Percentiles rank a stretch among this genome's conserved stretches.
These are phyloP conservation scores for Idaea dimidiata DNA, from an alignment of 2,888 invertebrate species.

Conservation along the genomic window DNA sequence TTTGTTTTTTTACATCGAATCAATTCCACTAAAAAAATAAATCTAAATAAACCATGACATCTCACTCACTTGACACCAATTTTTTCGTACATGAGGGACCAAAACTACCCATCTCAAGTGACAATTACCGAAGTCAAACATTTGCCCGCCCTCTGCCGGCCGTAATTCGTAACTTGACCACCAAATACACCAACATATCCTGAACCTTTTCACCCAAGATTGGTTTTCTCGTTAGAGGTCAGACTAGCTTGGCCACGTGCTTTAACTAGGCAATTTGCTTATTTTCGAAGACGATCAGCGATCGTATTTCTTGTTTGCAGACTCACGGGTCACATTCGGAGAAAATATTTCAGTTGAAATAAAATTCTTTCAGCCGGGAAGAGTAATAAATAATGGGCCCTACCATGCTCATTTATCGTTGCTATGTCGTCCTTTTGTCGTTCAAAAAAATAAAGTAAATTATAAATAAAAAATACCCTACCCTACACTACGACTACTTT, in stretches of 20 bases:
- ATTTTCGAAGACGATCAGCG: constrained; percentile 56
- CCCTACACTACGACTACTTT: no score
- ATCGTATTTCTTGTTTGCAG: constrained; percentile 74
- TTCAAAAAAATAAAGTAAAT: no score
- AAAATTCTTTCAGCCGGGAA: background rate
- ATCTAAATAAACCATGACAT: constrained; percentile 6
- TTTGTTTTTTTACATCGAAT: background rate
- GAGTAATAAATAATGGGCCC: no score
- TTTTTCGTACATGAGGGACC: constrained; percentile 21
- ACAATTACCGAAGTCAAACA: constrained; percentile 76
- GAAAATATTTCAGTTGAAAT: constrained; percentile 47
- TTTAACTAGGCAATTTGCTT: constrained; percentile 58
- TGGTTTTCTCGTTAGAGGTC: constrained; percentile 36
- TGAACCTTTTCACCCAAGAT: constrained; percentile 19
- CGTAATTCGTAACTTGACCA: constrained; percentile 72
- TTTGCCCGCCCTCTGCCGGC: constrained; percentile 71
- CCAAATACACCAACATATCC: constrained; percentile 18
- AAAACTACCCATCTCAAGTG: constrained; percentile 59
- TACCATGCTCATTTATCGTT: no score
- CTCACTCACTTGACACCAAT: background rate
- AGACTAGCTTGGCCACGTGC: background rate
- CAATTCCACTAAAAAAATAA: constrained; percentile 1
- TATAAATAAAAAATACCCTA: no score
- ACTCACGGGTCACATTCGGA: constrained; percentile 61
- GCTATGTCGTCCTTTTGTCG: no score